phyloP scores from a whole-genome alignment of 64 coral and sea anemone genomes.

The Porites australiensis region DNA sequence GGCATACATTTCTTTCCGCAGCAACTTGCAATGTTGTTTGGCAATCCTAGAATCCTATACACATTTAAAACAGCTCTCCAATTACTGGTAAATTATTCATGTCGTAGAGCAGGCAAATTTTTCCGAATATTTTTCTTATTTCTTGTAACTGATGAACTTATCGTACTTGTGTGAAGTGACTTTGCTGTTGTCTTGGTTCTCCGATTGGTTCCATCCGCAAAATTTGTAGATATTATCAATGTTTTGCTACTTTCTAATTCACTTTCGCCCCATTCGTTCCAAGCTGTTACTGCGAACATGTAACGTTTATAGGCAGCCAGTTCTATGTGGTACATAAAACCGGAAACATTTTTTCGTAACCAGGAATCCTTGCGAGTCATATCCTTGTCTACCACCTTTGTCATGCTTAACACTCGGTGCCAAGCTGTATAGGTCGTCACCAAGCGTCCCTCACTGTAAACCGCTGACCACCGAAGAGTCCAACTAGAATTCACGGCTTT shows the following conservation, averaged over 20 bases:
- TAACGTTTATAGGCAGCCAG: not conserved
- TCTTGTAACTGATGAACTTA: no score
- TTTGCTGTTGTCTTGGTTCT: not conserved
- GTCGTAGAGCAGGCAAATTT: no score
- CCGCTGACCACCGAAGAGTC: not conserved
- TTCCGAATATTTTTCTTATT: no score
- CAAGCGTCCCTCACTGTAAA: conserved; percentile 8
- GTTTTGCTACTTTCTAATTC: not conserved
- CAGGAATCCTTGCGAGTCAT: not conserved
- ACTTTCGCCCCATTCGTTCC: conserved; percentile 25
- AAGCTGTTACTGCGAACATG: conserved; percentile 28
- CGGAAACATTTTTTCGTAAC: not conserved
- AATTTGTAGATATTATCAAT: not conserved
- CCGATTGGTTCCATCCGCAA: not conserved
- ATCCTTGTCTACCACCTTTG: not conserved
- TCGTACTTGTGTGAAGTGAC: not conserved
- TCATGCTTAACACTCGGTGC: not conserved
- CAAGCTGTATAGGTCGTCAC: conserved; percentile 7
- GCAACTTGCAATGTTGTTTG: no score
- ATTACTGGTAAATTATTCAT: no score
- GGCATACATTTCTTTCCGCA: no score
- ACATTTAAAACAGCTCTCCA: no score
- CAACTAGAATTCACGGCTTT: not conserved
- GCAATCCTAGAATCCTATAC: no score
- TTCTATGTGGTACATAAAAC: not conserved